phyloP scores from a whole-genome alignment of 2,888 invertebrate species.

The Miltochrista miniata region DNA sequence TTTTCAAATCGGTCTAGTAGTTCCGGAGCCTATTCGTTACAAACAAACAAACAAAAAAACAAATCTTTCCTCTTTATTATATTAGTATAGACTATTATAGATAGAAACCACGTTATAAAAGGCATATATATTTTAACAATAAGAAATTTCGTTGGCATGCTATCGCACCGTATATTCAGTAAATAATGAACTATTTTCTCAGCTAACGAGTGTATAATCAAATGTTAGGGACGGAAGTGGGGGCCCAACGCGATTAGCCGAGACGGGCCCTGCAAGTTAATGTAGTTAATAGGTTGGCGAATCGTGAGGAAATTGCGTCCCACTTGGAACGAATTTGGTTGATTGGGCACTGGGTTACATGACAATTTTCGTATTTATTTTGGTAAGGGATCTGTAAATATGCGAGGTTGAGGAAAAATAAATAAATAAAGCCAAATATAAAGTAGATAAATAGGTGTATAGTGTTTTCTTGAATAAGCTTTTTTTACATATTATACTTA shows the following conservation, averaged over 20 bases:
- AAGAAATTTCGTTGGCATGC: slow-evolving; percentile 5
- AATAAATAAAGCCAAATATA: too few species aligned
- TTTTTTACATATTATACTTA: too few species aligned
- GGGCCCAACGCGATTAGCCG: slow-evolving; percentile 71
- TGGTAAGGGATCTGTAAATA: slow-evolving; percentile 3
- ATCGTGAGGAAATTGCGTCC: slow-evolving; percentile 76
- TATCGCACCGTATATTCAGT: slow-evolving; percentile 29
- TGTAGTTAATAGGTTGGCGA: slow-evolving; percentile 72
- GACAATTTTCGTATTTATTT: slow-evolving; percentile 12
- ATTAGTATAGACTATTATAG: too few species aligned
- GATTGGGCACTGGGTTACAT: slow-evolving; percentile 70
- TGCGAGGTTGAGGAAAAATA: background rate
- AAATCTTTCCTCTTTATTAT: too few species aligned
- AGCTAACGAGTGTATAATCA: slow-evolving; percentile 61
- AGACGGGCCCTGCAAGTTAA: slow-evolving; percentile 75
- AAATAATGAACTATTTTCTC: slow-evolving; percentile 51
- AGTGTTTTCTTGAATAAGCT: too few species aligned
- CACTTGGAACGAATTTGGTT: slow-evolving; percentile 62
- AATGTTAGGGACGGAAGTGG: slow-evolving; percentile 58
- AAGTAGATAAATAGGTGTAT: too few species aligned
- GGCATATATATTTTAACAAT: slow-evolving; percentile 14
- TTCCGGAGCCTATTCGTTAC: too few species aligned
- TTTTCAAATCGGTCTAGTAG: too few species aligned
- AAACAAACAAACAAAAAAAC: too few species aligned
- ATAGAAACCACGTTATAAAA: too few species aligned